Base-by-base conservation (phyloP, 2,113 vertebrate genomes). In the Notarius quadriscutis region DNA sequence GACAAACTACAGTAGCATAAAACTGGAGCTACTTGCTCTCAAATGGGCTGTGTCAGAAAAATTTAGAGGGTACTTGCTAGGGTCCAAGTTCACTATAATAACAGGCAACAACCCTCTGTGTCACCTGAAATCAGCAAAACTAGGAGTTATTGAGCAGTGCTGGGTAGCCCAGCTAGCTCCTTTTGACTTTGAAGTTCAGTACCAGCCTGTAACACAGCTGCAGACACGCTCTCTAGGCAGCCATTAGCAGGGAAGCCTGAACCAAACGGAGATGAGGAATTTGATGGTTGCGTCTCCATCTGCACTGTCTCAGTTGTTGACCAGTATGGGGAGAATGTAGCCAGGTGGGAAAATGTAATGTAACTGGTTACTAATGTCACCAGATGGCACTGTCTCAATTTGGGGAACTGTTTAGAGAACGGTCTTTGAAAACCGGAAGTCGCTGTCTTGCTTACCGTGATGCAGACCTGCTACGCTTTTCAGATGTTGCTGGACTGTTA, bases 11-110 rank as follows among this genome's bases (percentile, higher is more conserved):
- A 67, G 65, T 9, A 27, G 65, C 25, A 27, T 67, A 8, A 53
- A 53, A 53, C 18, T 22, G 62, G 65, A 89, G 25, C 60, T 89
- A 5, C 69, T 83, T 5, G 75, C 69, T 5, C 20, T 88, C 82
- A 88, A 22, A 41, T 81, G 79, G 88, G 77, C 67, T 5, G 27
- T 83, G 20, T 69, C 57, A 3, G 57, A 89, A 53, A 86, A 77
- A 34, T 86, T 58, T 15, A 48, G 84, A 12, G 67, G 85, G 7
- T 86, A 88, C 12, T 55, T 81, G 7, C 3, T 88, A 11, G 65
- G 65, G 17, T 30, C 58, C 7, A 58, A 72, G 5, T 85, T 51
- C 84, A 51, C 50, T 3, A 63, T 85, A 6, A 50, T 81, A 10
- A 85, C 75, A 4, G 74, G 85, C n/a, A 85, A 81, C 27, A 85